Base-by-base conservation (phyloP, 2,888 invertebrate genomes). In the Oscheius sp. region DNA sequence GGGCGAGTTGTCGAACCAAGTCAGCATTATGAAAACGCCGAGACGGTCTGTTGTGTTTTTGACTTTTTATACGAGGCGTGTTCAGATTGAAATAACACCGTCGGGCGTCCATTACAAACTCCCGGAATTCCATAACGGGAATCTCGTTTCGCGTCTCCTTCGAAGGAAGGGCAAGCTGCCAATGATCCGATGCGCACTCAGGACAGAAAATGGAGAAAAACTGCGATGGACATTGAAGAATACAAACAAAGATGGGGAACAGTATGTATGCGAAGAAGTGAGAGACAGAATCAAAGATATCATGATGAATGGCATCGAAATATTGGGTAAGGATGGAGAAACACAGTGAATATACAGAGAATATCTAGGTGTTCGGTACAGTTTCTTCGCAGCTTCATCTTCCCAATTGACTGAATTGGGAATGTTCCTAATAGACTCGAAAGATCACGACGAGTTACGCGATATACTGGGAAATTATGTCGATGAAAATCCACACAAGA, bases 11-110 rank as follows among this genome's bases (percentile, higher is more conserved):
- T 21, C 3, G 55, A 55, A 25, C 23, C 23, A 23, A 5, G 6
- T 23, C 13, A 49, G 13, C 49, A 55, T 25, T 55, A 25, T 55
- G 55, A 55, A 55, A 25, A 25, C 5, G 25, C 25, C 13, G 55
- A 55, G 25, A 23, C 23, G 16, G 55, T 55, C 5, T 7, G 55
- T n/a, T n/a, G n/a, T n/a, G 16, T 23, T 55, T 13, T 5, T 59
- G 12, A n/a, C 41, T 16, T 35, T 12, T 56, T n/a, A 7, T 9
- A 35, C n/a, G 16, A 29, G 3, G 43, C 6, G 29, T 3, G 7
- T 61, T 41, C 25, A 61, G 61, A 43, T 61, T 18, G 61, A 61
- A 18, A 9, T 61, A 2, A 61, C 61, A 13, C 61, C 61, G 12
- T n/a, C 18, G 6, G 43, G 61, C 2, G 1, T 43, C 12, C 21